phyloP scores from a whole-genome alignment of 2,888 invertebrate genomes.

The Archips crataeganus region DNA sequence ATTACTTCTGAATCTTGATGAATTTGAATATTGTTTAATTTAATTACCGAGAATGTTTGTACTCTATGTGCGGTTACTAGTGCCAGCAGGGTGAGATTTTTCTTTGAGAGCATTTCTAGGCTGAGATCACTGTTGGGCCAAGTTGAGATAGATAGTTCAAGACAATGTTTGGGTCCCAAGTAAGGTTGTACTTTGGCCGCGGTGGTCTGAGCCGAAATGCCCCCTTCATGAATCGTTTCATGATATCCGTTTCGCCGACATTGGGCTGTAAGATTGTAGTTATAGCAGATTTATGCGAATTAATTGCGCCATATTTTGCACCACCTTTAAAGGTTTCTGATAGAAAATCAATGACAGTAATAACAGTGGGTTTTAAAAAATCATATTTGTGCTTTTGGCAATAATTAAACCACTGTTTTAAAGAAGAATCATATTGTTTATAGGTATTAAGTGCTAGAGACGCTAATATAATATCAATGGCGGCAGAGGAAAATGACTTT shows the following conservation, averaged over 20 bases:
- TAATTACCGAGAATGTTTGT: background rate
- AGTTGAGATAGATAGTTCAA: background rate
- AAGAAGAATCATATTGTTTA: background rate
- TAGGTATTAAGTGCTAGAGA: background rate
- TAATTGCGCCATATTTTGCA: background rate
- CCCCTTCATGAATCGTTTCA: background rate
- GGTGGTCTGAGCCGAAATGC: background rate
- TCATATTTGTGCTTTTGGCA: background rate
- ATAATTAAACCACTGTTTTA: background rate
- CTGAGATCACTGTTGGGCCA: background rate
- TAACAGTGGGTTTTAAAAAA: background rate
- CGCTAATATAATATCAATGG: background rate
- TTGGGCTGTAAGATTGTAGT: background rate
- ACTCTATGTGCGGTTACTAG: background rate
- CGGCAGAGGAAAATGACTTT: background rate
- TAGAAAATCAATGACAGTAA: background rate
- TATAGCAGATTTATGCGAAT: background rate
- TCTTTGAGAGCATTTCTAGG: background rate
- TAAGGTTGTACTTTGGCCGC: background rate
- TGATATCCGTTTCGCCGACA: background rate
- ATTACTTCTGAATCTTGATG: background rate
- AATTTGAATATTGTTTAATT: constrained; percentile 1
- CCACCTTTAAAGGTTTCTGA: background rate
- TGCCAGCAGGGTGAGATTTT: background rate
- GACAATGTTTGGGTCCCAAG: background rate